Base-by-base conservation (phyloP, 1,140 invertebrate genomes). In the Rhagoletis zephyria region DNA sequence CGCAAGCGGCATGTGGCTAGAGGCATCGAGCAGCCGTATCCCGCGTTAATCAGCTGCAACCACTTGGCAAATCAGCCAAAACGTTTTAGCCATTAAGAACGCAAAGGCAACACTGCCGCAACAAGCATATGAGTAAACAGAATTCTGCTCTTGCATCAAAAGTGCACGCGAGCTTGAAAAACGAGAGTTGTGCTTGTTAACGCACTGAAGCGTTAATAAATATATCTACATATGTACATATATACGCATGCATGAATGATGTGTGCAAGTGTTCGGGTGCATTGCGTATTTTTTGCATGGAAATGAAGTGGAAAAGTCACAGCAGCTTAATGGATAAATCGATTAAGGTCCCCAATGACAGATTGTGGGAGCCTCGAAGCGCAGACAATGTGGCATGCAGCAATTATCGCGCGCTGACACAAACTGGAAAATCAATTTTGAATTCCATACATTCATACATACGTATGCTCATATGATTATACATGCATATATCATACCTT, bases 261-360 rank as follows among this genome's bases (percentile, higher is more conserved):
- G 67, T 42, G 67, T 42, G 40, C 45, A 10, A 56, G n/a, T 81
- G 30, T 30, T 30, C 30, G 74, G 42, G n/a, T 51, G 5, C 45
- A 4, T 30, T 67, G 64, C 5, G n/a, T 67, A 9, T 67, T 9
- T 67, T 19, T 67, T 77, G 70, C 16, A 81, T 81, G 85, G 85
- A 87, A 87, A 87, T 87, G 63, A 87, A 67, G 61, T 67, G 63
- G 86, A 67, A 87, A 67, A 87, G 86, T 87, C 86, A 87, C 64
- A 87, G 86, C 86, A 87, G 64, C 86, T 87, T 87, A 87, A 87
- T 87, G 86, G 61, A 87, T 87, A 87, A 87, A 65, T 87, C 86
- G 86, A 65, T 87, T 87, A 87, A n/a, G 64, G 19, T 67, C 59
- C 30, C 16, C 64, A 67, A 42, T 87, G 86, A 87, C 86, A 87